Base-by-base conservation (phyloP, 2,888 invertebrate species). In the Neoaliturus tenellus region DNA sequence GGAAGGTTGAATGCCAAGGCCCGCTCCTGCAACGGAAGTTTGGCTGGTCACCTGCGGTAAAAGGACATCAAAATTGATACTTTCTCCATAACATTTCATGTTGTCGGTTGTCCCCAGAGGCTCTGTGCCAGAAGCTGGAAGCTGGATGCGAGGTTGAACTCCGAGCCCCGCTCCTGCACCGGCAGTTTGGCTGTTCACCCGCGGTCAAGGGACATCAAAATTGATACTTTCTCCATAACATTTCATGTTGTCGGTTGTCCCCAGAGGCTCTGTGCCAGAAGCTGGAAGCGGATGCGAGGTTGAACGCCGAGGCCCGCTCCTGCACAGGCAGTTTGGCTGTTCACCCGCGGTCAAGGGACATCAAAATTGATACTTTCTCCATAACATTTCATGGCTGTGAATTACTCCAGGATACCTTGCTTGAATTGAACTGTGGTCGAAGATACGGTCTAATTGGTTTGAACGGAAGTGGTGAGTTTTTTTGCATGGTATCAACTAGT, bases 361-460 rank as follows among this genome's bases (percentile, higher is more conserved):
- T 99, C 82, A 99, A 99, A 92, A 97, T 99, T 86, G 97, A 96
- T 85, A 98, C 96, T 90, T 96, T 99, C 90, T 98, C 99, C 44
- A 97, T 99, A 88, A 99, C 98, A 69, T 99, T 99, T 92, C 99
- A 99, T 90, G 99, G 99, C 85, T 95, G 96, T 89, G 99, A 99
- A 91, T 93, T 99, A 88, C 93, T 99, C 82, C 96, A 96, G 89
- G 99, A 99, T 90, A 98, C 99, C 0, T 94, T 97, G 91, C 92
- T 99, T 39, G 99, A 99, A 92, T 93, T 99, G 91, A 99, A 99
- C 92, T 98, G 98, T 91, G 99, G 99, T 0, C 93, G 99, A 86
- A 94, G 99, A 88, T 99, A 99, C 90, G 99, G 99, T 88, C 93
- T 99, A 12, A 94, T 99, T 87, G 99, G 99, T 81, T 93, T 97